Conservation (phyloP, 1,140 invertebrate species). For the Manduca sexta region DNA sequence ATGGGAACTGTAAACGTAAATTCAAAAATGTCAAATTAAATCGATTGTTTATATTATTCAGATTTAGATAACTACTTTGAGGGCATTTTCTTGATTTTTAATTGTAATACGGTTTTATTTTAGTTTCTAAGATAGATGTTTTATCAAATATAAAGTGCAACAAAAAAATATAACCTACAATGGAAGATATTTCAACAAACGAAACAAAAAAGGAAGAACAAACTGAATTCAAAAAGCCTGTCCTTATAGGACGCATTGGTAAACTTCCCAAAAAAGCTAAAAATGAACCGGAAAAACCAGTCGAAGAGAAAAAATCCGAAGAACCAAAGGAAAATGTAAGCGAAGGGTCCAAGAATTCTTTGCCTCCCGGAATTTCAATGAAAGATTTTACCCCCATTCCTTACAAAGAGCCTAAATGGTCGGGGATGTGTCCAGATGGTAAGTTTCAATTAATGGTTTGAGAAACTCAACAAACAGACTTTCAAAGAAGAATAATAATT, state of each 20-base stretch:
- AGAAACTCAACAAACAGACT: too few species aligned
- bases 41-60: too few species aligned
- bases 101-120: neutral
- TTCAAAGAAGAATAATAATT: too few species aligned
- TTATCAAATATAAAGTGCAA: too few species aligned
- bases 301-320: conserved; percentile 16
- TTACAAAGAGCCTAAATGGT: conserved; percentile 86
- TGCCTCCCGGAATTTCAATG: conserved; percentile 36
- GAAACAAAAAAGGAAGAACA: conserved; percentile 21
- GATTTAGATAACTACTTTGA: neutral
- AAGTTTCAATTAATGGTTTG: conserved; percentile 18
- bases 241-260: conserved; percentile 55
- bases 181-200: conserved; percentile 14
- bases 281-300: conserved; percentile 21
- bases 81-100: neutral
- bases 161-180: conserved; percentile 21
- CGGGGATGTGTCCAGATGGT: conserved; percentile 75
- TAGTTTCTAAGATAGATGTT: neutral
- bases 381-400: conserved; percentile 67
- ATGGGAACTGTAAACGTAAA: too few species aligned
- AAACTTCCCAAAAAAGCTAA: conserved; percentile 59
- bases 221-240: conserved; percentile 63
- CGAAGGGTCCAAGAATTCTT: conserved; percentile 25
- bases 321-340: conserved; percentile 6
- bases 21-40: too few species aligned